These are phyloP conservation scores for Jacana jacana DNA, from an alignment of 2,113 vertebrate species.

Conservation along the genomic window DNA sequence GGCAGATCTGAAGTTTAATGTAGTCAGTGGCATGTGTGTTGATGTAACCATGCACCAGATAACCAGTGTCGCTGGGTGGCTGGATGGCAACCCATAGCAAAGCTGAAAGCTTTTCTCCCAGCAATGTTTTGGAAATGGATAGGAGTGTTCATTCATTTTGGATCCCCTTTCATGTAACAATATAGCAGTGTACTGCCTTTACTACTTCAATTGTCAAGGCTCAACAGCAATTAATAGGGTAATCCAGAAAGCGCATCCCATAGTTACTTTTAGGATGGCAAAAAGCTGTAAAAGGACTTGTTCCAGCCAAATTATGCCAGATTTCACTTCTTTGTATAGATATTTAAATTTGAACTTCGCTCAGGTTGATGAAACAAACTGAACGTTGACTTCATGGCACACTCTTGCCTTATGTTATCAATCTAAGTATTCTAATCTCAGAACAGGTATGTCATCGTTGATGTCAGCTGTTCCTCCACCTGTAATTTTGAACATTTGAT, in stretches of 20 bases:
- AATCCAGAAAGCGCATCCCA: neutral
- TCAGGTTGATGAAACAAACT: neutral
- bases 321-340: neutral
- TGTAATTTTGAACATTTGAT: neutral
- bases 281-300: neutral
- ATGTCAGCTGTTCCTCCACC: neutral
- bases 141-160: neutral
- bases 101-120: neutral
- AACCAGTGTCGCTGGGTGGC: neutral
- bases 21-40: fast-evolving
- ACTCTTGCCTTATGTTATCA: neutral
- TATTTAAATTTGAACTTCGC: neutral
- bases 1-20: neutral
- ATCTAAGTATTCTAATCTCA: neutral
- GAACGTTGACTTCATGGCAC: neutral
- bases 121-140: neutral
- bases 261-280: neutral
- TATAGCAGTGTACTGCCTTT: neutral
- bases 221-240: neutral
- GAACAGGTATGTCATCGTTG: neutral
- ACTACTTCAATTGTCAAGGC: neutral
- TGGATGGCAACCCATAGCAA: neutral
- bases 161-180: neutral
- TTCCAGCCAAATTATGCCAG: neutral
- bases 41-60: fast-evolving